These are phyloP conservation scores for Polyommatus iphigenia DNA, from an alignment of 2,888 invertebrate species.

Conservation along the genomic window DNA sequence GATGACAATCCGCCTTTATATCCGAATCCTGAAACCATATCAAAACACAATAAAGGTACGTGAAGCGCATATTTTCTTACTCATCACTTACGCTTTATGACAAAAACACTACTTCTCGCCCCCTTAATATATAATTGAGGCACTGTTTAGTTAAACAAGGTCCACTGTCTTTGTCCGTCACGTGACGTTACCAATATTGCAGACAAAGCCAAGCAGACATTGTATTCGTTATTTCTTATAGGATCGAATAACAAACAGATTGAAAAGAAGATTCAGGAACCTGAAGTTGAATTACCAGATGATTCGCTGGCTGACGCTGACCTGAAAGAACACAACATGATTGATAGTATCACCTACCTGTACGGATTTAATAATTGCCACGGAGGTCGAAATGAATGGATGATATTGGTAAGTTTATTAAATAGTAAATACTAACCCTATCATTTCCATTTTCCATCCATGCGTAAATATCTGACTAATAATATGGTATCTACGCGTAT, in stretches of 20 bases:
- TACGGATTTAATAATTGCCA: constrained; percentile 81
- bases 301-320: constrained; percentile 83
- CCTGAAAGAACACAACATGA: constrained; percentile 84
- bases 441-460: neutral
- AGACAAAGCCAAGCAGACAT: too few relatives aligned
- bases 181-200: constrained; percentile 2
- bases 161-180: too few relatives aligned
- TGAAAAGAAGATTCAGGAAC: constrained; percentile 61
- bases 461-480: too few relatives aligned
- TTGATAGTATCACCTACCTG: constrained; percentile 86
- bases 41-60: constrained; percentile 63
- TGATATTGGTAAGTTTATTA: constrained; percentile 62
- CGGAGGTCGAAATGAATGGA: constrained; percentile 71
- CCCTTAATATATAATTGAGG: too few relatives aligned
- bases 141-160: too few relatives aligned
- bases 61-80: neutral
- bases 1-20: constrained; percentile 74
- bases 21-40: constrained; percentile 70
- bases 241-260: constrained; percentile 50
- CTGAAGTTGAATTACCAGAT: constrained; percentile 80
- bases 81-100: too few relatives aligned
- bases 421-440: neutral
- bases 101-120: too few relatives aligned
- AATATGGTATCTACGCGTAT: too few relatives aligned
- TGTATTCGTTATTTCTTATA: constrained; percentile 23